A percentile compares a stretch with the other conserved stretches of the same genome.
Conservation (phyloP, 2,797 vertebrate species). For the Anisognathus igniventris region DNA sequence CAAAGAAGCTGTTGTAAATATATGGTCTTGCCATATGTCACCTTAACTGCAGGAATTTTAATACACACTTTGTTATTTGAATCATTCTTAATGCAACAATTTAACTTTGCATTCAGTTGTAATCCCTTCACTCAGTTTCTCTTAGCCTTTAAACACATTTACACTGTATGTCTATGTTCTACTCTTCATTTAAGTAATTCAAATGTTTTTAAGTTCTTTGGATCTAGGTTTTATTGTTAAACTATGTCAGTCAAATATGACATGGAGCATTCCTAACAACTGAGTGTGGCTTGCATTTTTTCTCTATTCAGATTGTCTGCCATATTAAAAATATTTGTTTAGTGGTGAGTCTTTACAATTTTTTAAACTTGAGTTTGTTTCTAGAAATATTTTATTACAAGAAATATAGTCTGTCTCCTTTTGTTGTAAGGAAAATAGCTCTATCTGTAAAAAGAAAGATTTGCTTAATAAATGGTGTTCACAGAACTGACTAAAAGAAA, state of each 20-base stretch:
- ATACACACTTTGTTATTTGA: neutral
- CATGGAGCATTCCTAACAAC: constrained; percentile 33
- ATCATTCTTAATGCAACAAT: neutral
- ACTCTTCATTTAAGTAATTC: neutral
- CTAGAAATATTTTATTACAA: constrained; percentile 37
- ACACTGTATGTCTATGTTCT: neutral
- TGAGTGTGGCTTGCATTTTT: constrained; percentile 37
- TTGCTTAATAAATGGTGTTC: neutral
- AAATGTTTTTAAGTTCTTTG: neutral
- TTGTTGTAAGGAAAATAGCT: neutral
- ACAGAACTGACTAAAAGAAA: neutral
- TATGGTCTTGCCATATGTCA: neutral
- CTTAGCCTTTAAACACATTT: neutral
- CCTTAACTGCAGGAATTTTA: neutral
- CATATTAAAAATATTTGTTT: constrained; percentile 67
- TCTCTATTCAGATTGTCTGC: constrained; percentile 29
- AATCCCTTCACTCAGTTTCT: neutral
- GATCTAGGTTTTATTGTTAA: neutral
- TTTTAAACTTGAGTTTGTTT: constrained; percentile 49
- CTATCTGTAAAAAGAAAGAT: neutral
- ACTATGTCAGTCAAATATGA: neutral
- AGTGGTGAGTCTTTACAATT: constrained; percentile 46
- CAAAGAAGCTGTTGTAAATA: neutral
- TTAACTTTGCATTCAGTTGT: neutral
- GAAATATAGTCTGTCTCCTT: neutral